Evolutionary conservation across 2,113 vertebrate genomes (phyloP), one percentile per base, ranked within the genome.

Genomic region (Sisor rabdophorus): DNA sequence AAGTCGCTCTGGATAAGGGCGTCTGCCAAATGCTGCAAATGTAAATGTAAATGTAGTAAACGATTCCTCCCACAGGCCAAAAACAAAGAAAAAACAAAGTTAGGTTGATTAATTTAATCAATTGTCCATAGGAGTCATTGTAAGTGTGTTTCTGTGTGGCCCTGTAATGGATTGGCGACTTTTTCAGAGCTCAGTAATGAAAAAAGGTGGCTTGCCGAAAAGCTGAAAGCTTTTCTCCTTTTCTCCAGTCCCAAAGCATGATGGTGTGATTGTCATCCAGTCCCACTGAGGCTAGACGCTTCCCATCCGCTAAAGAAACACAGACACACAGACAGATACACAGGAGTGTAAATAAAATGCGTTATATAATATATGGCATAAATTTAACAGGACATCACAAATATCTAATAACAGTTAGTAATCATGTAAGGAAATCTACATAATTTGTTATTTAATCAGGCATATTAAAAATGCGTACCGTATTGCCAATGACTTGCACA

Each of bases 171-270:
- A n/a, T n/a, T n/a, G n/a, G n/a, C n/a, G n/a, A n/a, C n/a, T n/a
- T n/a, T n/a, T n/a, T 47, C 36, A 47, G 11, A 67, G 13, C 40
- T 16, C 63, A 16, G n/a, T 12, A 28, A 36, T 22, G 2, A 56
- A 4, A 24, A 26, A 73, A 73, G 3, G 19, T 47, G n/a, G 71
- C 90, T 79, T 75, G 98, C 97, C 95, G 94, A 85, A 96, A 92
- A 80, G 93, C 83, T 60, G 97, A 97, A 60, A 99, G 93, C 76
- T 95, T 98, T 86, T 99, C 97, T 82, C 97, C 97, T 82, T 96
- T 98, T 81, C 93, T 98, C 97, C 97, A 99, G 55, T 99, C 97
- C 97, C 97, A 99, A 32, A 99, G 90, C 71, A 98, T 92, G 84
- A 99, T 76, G 68, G 94, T 95, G 84, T 99, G 96, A 89, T 90